These are phyloP conservation scores for Mallotus villosus DNA, from an alignment of 2,797 vertebrate genomes.

Conservation along the genomic window DNA sequence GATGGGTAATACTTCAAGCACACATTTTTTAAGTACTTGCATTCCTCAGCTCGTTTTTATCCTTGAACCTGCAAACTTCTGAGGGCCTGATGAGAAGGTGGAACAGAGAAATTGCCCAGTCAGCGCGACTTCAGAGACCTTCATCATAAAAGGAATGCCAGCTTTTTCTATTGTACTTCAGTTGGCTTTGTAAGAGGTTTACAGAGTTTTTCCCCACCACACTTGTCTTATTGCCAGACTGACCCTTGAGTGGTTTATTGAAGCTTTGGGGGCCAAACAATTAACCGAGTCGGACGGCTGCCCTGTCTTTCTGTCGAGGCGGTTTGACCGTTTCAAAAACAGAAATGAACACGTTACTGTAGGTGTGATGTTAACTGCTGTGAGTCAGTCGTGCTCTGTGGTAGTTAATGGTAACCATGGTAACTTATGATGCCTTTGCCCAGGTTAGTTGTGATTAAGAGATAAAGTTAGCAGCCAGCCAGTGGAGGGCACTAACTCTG, in stretches of 20 bases:
- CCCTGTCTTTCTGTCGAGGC: neutral
- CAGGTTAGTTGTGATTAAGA: neutral
- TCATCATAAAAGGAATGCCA: slow-evolving; percentile 60
- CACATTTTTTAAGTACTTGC: neutral
- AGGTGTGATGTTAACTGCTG: neutral
- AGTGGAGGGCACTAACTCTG: neutral
- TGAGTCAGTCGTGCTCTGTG: neutral
- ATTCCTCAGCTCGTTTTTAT: neutral
- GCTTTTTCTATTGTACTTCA: slow-evolving; percentile 45
- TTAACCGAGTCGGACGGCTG: neutral
- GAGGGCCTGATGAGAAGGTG: neutral
- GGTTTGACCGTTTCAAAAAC: neutral
- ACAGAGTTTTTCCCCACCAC: slow-evolving; percentile 35
- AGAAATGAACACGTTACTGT: no score
- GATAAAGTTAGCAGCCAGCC: neutral
- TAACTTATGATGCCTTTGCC: neutral
- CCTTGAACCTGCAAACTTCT: neutral
- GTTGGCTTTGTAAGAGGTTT: slow-evolving; percentile 65
- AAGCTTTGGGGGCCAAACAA: slow-evolving; percentile 23
- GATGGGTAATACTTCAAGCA: neutral
- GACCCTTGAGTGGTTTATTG: slow-evolving; percentile 20
- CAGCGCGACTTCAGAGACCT: slow-evolving; percentile 47
- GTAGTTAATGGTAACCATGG: neutral
- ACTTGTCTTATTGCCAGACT: slow-evolving; percentile 40
- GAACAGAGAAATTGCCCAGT: slow-evolving; percentile 33